These are phyloP conservation scores for Lycia hirtaria DNA, from an alignment of 2,888 invertebrate genomes.

Conservation along the genomic window DNA sequence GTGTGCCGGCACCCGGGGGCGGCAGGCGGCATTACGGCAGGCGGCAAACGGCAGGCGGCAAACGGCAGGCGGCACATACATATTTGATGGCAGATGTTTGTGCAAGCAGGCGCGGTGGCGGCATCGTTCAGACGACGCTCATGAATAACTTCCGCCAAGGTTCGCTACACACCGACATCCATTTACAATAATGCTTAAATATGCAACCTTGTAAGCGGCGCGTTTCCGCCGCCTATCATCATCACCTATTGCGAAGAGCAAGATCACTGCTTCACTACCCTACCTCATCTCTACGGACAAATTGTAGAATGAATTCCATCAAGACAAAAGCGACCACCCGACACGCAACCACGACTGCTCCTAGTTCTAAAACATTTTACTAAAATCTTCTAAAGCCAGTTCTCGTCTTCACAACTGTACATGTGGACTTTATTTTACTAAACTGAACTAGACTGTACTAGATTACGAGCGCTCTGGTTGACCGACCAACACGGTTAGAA, in stretches of 20 bases:
- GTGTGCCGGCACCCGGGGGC: background rate
- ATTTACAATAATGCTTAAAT: constrained; percentile 7
- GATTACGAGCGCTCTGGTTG: no score
- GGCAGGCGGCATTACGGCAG: no score
- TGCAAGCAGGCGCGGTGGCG: background rate
- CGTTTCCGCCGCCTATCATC: background rate
- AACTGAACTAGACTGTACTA: no score
- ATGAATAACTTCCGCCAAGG: constrained; percentile 12
- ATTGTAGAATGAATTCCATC: background rate
- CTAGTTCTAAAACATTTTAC: background rate
- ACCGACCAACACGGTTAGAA: no score
- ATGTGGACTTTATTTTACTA: background rate
- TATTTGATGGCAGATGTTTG: constrained; percentile 42
- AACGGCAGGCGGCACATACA: constrained; percentile 41
- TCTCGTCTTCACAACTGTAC: background rate
- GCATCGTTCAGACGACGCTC: constrained; percentile 5
- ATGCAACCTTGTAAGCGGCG: constrained; percentile 6
- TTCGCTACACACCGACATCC: constrained; percentile 1
- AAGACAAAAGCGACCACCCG: background rate
- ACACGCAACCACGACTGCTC: background rate
- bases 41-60: no score
- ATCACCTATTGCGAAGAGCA: background rate
- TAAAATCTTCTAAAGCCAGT: background rate
- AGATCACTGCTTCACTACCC: background rate
- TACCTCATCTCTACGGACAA: background rate